Evolutionary conservation across 2,888 invertebrate genomes (phyloP).

Genomic region (Standfussiana lucernea): DNA sequence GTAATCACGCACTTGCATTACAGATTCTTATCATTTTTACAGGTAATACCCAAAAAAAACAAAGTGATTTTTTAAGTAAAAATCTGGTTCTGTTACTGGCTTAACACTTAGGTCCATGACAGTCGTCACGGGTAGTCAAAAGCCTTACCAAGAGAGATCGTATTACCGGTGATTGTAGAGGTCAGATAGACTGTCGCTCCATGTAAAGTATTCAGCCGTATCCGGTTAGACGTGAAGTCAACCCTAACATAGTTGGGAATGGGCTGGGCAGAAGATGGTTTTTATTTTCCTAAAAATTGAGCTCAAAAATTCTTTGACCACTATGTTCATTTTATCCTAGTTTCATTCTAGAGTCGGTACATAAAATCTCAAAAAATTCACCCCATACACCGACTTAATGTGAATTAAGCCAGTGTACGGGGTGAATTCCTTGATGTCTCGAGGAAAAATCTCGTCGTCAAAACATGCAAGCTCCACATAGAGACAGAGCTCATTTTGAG

Average conservation of each 20-base stretch:
- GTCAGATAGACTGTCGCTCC: neutral
- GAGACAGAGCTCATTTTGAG: slow-evolving; percentile 55
- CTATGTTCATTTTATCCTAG: neutral
- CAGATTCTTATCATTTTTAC: neutral
- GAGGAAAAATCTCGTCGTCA: slow-evolving; percentile 26
- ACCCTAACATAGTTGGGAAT: neutral
- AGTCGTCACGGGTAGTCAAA: neutral
- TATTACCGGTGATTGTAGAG: neutral
- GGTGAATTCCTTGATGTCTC: slow-evolving; percentile 7
- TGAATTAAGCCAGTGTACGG: neutral
- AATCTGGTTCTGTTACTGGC: neutral
- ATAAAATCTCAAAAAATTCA: neutral
- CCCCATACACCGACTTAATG: neutral
- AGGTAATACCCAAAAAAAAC: neutral
- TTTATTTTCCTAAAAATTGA: neutral
- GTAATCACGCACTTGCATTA: slow-evolving; percentile 2
- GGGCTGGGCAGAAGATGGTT: neutral
- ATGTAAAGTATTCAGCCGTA: neutral
- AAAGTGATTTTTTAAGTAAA: neutral
- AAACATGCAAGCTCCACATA: slow-evolving; percentile 57
- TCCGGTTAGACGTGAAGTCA: neutral
- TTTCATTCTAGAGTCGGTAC: neutral
- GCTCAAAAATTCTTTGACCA: neutral
- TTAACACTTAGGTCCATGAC: neutral
- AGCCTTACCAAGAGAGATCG: neutral